Base-by-base conservation (phyloP, 1,140 invertebrate genomes). In the Anoplolepis gracilipes region DNA sequence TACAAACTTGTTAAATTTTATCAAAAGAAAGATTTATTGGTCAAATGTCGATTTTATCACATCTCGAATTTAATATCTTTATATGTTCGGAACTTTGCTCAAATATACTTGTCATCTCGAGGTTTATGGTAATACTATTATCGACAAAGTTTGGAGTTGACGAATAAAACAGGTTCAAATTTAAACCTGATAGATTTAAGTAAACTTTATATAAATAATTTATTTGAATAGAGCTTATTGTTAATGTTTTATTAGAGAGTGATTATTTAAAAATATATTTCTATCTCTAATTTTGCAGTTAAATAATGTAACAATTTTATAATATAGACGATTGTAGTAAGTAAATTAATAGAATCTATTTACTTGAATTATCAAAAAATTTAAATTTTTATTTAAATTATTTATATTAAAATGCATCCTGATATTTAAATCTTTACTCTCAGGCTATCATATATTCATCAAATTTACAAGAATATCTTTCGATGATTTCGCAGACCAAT, bases 181-280 rank as follows among this genome's bases (percentile, higher is more conserved):
- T 11, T 55, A 72, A 46, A 72, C 11, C 25, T 55, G 49, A 72
- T n/a, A n/a, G n/a, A n/a, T n/a, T n/a, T n/a, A 49, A 5, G 5
- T 49, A 49, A 49, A 49, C 46, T 49, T 42, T 19, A 19, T 49
- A 49, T 49, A 2, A 49, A n/a, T n/a, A n/a, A 49, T 49, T 49
- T 49, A 5, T 49, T 49, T 49, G 4, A 19, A 16, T 30, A 33
- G n/a, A n/a, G 46, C 33, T 72, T 11, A 55, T n/a, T n/a, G n/a
- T n/a, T n/a, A 70, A 30, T 42, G 10, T 72, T 72, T 10, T 19
- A 30, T 19, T 33, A 13, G 69, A 46, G 19, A 22, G 22, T 55
- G 5, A 53, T 72, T 72, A 33, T 25, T 28, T 30, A 33, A 72
- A 46, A 46, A 30, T 30, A 53, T 70, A 16, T 70, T 72, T 72